Evolutionary conservation across 2,113 vertebrate genomes (phyloP).

Genomic region (Aepyceros melampus): DNA sequence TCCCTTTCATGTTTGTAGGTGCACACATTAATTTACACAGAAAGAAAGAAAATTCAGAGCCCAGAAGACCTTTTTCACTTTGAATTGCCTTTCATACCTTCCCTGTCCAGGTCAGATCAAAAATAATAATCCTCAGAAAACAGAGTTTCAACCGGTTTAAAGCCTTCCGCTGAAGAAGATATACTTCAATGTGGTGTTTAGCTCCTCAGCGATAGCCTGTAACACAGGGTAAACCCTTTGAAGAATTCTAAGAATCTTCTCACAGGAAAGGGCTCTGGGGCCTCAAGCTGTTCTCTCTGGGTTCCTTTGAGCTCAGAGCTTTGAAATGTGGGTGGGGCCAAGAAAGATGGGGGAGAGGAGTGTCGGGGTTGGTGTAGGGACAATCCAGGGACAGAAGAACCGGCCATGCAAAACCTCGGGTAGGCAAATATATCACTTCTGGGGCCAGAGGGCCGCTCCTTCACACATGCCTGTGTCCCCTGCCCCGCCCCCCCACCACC

Average conservation of each 20-base stretch:
- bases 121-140: not conserved
- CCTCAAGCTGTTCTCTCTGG: not conserved
- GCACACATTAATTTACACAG: not conserved
- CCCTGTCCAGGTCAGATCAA: not conserved
- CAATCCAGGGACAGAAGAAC: not conserved
- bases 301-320: not conserved
- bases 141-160: not conserved
- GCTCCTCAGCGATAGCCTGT: not conserved
- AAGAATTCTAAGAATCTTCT: conserved; percentile 56
- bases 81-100: not conserved
- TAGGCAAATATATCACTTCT: not conserved
- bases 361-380: not conserved
- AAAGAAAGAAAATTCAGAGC: not conserved
- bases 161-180: not conserved
- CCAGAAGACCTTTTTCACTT: not conserved
- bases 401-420: not conserved
- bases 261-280: conserved; percentile 27
- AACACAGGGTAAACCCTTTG: not conserved
- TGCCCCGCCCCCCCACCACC: too few species aligned
- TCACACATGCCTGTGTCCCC: not conserved
- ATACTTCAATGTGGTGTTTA: not conserved
- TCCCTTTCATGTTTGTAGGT: not conserved
- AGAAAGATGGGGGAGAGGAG: not conserved
- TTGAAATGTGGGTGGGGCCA: not conserved
- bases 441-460: not conserved